These are phyloP conservation scores for Lordiphosa fenestrarum DNA, from an alignment of 2,888 invertebrate species.

Conservation along the genomic window DNA sequence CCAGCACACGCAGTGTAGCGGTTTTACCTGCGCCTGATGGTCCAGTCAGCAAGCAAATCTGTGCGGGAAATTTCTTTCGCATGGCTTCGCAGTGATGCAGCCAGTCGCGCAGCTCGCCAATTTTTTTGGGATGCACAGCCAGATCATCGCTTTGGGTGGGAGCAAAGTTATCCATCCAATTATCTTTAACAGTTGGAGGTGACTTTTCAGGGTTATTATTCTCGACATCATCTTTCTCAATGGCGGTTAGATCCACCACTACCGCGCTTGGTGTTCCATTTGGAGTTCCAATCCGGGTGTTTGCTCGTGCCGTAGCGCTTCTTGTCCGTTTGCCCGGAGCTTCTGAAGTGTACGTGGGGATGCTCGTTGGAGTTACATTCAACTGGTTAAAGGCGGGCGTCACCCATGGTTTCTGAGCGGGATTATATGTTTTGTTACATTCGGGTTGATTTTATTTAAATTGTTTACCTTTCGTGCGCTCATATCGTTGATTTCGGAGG, in stretches of 20 bases:
- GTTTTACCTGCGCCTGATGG: conserved; percentile 94
- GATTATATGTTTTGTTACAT: not conserved
- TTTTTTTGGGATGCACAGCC: conserved; percentile 88
- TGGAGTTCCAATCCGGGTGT: conserved; percentile 8
- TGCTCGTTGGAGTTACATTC: conserved; percentile 18
- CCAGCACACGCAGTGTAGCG: conserved; percentile 85
- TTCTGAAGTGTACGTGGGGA: conserved; percentile 4
- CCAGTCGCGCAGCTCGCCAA: conserved; percentile 88
- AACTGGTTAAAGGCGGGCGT: conserved; percentile 68
- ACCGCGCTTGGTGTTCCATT: conserved; percentile 2
- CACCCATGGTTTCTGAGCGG: conserved; percentile 63
- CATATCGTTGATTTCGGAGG: conserved; percentile 23
- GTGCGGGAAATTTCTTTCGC: conserved; percentile 68
- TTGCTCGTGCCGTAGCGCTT: conserved; percentile 19
- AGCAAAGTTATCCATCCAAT: conserved; percentile 84
- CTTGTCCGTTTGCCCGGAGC: conserved; percentile 28
- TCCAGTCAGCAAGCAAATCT: conserved; percentile 88
- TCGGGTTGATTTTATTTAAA: conserved; percentile 19
- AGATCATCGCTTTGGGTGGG: conserved; percentile 84
- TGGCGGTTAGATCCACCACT: conserved; percentile 33
- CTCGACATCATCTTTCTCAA: conserved; percentile 5
- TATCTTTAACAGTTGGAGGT: conserved; percentile 46
- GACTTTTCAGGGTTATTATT: not conserved
- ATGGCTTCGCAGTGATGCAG: conserved; percentile 77
- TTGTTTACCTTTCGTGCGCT: conserved; percentile 61